These are phyloP conservation scores for Discoglossus pictus DNA, from an alignment of 2,797 vertebrate species.

Conservation along the genomic window DNA sequence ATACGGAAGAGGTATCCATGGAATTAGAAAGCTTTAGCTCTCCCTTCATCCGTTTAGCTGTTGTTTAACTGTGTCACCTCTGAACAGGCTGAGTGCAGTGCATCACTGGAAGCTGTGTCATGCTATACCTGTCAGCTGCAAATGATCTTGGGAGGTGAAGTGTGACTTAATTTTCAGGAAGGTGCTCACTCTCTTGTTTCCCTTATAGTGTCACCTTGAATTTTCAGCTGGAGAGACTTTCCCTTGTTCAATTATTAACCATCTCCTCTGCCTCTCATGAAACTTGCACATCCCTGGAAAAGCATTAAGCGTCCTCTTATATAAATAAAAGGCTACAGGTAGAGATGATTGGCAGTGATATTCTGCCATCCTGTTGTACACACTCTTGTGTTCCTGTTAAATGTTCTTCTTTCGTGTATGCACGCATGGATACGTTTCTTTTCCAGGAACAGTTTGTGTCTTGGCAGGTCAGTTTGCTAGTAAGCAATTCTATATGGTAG, in stretches of 20 bases:
- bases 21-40: constrained; percentile 39
- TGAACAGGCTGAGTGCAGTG: constrained; percentile 12
- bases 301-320: constrained; percentile 3
- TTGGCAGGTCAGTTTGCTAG: constrained; percentile 35
- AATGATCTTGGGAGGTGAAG: constrained; percentile 43
- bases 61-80: constrained; percentile 23
- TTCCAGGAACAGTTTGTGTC: constrained; percentile 36
- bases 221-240: constrained; percentile 16
- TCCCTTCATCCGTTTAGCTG: constrained; percentile 25
- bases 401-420: constrained; percentile 21
- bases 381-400: constrained; percentile 5
- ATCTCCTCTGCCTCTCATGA: constrained; percentile 11
- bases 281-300: constrained; percentile 2
- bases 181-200: constrained; percentile 39
- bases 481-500: constrained; percentile 35
- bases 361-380: not conserved
- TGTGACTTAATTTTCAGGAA: constrained; percentile 48
- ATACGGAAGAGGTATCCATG: constrained; percentile 32
- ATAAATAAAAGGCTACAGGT: constrained; percentile 4
- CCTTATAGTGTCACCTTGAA: constrained; percentile 42
- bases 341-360: constrained; percentile 12
- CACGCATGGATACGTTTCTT: constrained; percentile 21
- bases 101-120: constrained; percentile 18
- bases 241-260: constrained; percentile 42
- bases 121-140: constrained; percentile 29